Evolutionary conservation across 2,113 vertebrate genomes (phyloP).

Genomic region (Chinchilla lanigera): DNA sequence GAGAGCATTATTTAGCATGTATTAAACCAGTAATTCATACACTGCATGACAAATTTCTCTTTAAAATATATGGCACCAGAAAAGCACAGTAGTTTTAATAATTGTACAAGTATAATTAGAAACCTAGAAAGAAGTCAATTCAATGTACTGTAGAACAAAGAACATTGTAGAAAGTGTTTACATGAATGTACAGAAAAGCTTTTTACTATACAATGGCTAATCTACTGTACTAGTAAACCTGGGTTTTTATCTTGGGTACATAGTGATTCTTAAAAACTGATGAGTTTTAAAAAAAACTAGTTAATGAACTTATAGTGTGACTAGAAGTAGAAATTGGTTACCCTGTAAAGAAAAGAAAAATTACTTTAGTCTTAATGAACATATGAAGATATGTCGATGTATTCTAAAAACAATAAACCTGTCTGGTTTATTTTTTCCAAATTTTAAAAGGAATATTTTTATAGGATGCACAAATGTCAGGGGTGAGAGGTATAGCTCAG

Average conservation of each 20-base stretch:
- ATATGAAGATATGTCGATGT: neutral
- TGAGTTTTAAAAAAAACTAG: conserved; percentile 1
- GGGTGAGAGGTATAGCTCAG: neutral
- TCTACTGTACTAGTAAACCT: neutral
- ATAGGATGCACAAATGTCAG: neutral
- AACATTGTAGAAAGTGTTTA: neutral
- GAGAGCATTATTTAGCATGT: neutral
- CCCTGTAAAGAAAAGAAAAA: conserved; percentile 8
- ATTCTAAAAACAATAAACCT: neutral
- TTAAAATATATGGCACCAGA: neutral
- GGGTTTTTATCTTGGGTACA: conserved; percentile 35
- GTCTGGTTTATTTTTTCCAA: neutral
- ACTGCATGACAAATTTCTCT: neutral
- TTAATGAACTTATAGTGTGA: neutral
- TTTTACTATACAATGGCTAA: neutral
- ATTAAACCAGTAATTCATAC: neutral
- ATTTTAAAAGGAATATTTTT: neutral
- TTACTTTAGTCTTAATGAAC: neutral
- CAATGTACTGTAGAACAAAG: neutral
- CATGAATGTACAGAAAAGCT: neutral
- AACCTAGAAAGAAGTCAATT: conserved; percentile 18
- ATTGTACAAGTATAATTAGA: conserved; percentile 4
- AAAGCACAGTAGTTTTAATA: conserved; percentile 19
- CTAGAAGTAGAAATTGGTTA: neutral
- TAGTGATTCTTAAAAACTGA: conserved; percentile 10